A percentile compares a stretch with the other conserved stretches of the same genome.
These are phyloP conservation scores for Lepilemur septentrionalis DNA, from an alignment of 2,797 vertebrate species.

Conservation along the genomic window DNA sequence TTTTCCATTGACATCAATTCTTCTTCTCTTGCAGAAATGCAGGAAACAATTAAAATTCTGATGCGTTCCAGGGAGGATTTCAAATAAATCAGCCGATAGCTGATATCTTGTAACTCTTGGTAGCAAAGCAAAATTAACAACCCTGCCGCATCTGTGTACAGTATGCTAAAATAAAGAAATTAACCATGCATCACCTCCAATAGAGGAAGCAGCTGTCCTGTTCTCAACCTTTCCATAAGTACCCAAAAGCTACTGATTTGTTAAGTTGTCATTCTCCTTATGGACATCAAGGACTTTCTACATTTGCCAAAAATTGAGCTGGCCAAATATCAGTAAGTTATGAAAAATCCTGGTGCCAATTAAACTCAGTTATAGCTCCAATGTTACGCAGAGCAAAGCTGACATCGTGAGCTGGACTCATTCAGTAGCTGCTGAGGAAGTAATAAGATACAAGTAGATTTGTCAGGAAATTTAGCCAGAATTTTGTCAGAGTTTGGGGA, in stretches of 20 bases:
- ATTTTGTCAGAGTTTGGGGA: slow-evolving; percentile 16
- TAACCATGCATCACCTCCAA: slow-evolving; percentile 77
- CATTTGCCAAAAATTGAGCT: slow-evolving; percentile 76
- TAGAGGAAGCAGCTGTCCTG: slow-evolving; percentile 80
- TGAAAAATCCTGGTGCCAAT: slow-evolving; percentile 2
- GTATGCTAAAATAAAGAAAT: slow-evolving; percentile 81
- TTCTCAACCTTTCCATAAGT: slow-evolving; percentile 80
- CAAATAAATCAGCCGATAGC: slow-evolving; percentile 77
- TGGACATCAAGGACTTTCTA: slow-evolving; percentile 72
- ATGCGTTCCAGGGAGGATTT: slow-evolving; percentile 80
- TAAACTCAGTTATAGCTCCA: neutral
- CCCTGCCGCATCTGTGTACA: slow-evolving; percentile 65
- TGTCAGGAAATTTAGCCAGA: neutral
- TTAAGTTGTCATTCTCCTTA: slow-evolving; percentile 81
- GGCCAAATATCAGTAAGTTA: slow-evolving; percentile 69
- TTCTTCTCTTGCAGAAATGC: slow-evolving; percentile 78
- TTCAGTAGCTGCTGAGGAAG: neutral
- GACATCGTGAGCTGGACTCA: neutral
- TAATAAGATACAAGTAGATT: neutral
- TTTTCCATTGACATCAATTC: slow-evolving; percentile 76
- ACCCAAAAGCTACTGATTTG: slow-evolving; percentile 82
- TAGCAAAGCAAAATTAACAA: slow-evolving; percentile 80
- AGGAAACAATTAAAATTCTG: slow-evolving; percentile 80
- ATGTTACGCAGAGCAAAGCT: neutral
- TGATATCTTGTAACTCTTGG: slow-evolving; percentile 81